These are phyloP conservation scores for Hyperopisus bebe DNA, from an alignment of 2,113 vertebrate genomes.

Conservation along the genomic window DNA sequence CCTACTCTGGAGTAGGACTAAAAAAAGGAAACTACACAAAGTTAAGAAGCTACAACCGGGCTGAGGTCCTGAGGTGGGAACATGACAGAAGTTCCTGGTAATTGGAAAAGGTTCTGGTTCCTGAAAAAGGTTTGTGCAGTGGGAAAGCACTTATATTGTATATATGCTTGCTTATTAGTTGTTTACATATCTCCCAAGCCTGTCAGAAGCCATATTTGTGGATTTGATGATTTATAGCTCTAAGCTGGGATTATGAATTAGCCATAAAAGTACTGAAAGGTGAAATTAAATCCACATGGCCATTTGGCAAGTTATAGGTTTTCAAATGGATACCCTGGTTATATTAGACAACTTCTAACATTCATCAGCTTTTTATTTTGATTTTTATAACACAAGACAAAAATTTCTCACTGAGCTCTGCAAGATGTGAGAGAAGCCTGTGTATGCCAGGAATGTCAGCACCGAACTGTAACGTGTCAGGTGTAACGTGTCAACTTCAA, in stretches of 20 bases:
- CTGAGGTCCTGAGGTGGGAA: no score
- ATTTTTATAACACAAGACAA: constrained; percentile 19
- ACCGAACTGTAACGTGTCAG: constrained; percentile 27
- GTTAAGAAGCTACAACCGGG: no score
- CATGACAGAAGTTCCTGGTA: no score
- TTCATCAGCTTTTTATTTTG: not conserved
- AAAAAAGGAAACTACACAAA: no score
- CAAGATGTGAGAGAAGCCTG: constrained; percentile 44
- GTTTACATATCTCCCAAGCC: not conserved
- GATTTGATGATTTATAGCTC: not conserved
- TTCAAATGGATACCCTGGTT: not conserved
- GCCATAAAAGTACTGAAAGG: not conserved
- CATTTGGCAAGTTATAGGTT: not conserved
- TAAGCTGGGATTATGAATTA: not conserved
- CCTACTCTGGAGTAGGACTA: no score
- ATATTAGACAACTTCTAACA: not conserved
- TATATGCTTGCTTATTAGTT: not conserved
- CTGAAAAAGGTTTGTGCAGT: not conserved
- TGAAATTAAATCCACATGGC: constrained; percentile 4
- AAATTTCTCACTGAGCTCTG: constrained; percentile 10
- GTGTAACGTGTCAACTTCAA: not conserved
- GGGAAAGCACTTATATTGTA: not conserved
- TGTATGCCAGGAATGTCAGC: constrained; percentile 47
- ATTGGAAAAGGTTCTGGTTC: no score
- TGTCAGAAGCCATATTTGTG: constrained; percentile 2